Conservation (phyloP, 2,797 vertebrate species). For the Trichosurus vulpecula region DNA sequence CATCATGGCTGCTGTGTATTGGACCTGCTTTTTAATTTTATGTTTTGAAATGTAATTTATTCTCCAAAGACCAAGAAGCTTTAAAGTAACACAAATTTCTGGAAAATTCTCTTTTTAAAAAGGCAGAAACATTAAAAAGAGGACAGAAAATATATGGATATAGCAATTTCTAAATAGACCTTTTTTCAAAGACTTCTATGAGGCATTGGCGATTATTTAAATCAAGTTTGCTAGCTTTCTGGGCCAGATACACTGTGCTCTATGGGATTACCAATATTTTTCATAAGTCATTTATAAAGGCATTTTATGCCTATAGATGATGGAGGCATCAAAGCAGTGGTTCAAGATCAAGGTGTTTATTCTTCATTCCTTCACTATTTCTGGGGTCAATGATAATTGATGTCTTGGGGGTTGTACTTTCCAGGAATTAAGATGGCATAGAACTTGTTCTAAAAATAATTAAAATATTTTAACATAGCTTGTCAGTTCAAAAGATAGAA, state of each 20-base stretch:
- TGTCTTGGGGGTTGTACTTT: background rate
- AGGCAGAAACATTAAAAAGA: background rate
- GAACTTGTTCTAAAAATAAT: background rate
- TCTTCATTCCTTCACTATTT: background rate
- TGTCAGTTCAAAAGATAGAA: background rate
- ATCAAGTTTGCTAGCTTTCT: background rate
- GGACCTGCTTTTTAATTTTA: background rate
- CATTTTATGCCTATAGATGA: background rate
- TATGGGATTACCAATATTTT: background rate
- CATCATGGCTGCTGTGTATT: background rate
- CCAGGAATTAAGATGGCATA: background rate
- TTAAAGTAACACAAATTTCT: background rate
- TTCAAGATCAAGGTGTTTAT: background rate
- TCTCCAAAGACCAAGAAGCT: background rate
- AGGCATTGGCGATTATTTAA: background rate
- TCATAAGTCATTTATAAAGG: background rate
- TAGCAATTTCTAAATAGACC: background rate
- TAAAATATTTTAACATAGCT: background rate
- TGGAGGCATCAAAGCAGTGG: background rate
- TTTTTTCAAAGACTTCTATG: background rate
- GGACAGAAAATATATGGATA: background rate
- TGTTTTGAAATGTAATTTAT: background rate
- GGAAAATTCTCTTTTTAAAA: background rate
- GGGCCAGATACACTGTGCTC: background rate
- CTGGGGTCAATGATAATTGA: background rate